Evolutionary conservation across 2,888 invertebrate genomes (phyloP).

Genomic region (Ophion slaviceki): DNA sequence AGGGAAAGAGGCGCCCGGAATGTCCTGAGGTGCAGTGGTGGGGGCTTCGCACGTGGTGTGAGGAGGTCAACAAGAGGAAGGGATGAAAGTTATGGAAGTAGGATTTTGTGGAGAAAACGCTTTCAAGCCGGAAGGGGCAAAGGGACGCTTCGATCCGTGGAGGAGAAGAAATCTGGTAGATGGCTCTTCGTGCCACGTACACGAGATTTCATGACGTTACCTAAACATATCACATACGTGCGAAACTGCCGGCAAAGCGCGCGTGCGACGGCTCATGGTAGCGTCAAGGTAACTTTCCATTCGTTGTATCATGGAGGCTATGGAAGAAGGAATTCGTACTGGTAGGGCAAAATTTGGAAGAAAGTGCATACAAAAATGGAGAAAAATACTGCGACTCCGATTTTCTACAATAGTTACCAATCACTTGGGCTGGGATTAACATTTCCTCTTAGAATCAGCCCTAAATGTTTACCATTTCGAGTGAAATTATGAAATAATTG

Average conservation of each 20-base stretch:
- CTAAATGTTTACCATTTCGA: no score
- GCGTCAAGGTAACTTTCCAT: background rate
- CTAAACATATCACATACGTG: constrained; percentile 1
- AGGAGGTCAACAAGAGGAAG: constrained; percentile 34
- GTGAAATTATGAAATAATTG: no score
- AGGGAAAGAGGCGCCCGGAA: constrained; percentile 51
- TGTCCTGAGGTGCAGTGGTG: constrained; percentile 12
- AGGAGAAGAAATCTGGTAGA: background rate
- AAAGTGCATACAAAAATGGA: no score
- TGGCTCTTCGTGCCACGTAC: constrained; percentile 9
- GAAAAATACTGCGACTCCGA: no score
- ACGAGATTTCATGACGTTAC: constrained; percentile 37
- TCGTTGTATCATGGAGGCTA: background rate
- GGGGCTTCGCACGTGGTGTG: constrained; percentile 12
- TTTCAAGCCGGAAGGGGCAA: constrained; percentile 28
- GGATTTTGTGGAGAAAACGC: constrained; percentile 44
- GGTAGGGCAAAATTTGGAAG: no score
- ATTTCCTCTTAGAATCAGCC: no score
- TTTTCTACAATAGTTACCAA: no score
- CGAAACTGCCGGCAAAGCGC: background rate
- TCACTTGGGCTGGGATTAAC: no score
- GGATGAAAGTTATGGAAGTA: constrained; percentile 43
- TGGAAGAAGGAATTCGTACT: no score
- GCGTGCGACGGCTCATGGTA: background rate
- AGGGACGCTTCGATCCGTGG: constrained; percentile 20